phyloP scores from a whole-genome alignment of 2,888 invertebrate species.

The Ichneumon xanthorius region DNA sequence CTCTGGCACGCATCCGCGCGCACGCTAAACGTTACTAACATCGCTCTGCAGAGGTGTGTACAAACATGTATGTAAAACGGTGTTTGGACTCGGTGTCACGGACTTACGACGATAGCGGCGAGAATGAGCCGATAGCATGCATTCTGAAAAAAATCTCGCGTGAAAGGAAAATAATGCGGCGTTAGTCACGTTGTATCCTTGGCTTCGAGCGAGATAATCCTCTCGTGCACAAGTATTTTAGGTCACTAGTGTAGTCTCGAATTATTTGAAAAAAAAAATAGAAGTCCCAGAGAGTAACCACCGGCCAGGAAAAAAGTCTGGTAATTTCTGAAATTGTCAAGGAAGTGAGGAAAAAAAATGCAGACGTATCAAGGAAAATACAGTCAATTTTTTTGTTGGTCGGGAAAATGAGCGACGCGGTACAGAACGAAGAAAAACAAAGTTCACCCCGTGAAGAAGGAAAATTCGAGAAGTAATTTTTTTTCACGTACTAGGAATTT shows the following conservation, averaged over 20 bases:
- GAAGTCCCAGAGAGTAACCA: background rate
- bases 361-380: too few relatives aligned
- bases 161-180: constrained; percentile 38
- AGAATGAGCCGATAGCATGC: constrained; percentile 13
- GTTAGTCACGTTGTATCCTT: constrained; percentile 26
- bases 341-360: too few relatives aligned
- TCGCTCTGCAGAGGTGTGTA: constrained; percentile 2
- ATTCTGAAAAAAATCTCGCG: constrained; percentile 24
- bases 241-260: constrained; percentile 6
- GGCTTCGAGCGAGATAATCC: constrained; percentile 12
- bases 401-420: too few relatives aligned
- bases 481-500: too few relatives aligned
- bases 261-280: background rate
- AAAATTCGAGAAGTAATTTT: too few relatives aligned
- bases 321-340: background rate
- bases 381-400: too few relatives aligned
- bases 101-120: constrained; percentile 24
- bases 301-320: too few relatives aligned
- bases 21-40: constrained; percentile 37
- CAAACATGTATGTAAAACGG: background rate
- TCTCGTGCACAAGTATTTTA: constrained; percentile 5
- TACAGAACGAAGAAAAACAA: too few relatives aligned
- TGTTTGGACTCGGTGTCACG: constrained; percentile 21
- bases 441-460: too few relatives aligned
- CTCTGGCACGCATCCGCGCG: constrained; percentile 47